Evolutionary conservation across 2,113 vertebrate genomes (phyloP), one percentile per base, ranked within the genome.

Genomic region (Pomatostomus ruficeps): DNA sequence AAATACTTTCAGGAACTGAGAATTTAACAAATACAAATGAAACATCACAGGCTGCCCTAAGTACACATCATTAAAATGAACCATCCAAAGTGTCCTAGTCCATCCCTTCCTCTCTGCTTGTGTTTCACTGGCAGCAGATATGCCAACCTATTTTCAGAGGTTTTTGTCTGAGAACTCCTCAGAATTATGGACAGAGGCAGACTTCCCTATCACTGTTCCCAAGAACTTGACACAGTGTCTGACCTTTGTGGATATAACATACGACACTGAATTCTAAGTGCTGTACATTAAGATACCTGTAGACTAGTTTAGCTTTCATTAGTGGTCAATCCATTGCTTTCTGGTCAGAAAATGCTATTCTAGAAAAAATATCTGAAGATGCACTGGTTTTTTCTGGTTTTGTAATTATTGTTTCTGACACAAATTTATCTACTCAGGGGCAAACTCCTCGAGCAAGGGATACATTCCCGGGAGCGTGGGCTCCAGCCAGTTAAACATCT

Each of bases 171-270:
- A 88, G 15, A 81, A 33, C 4, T 35, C 5, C 40, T 45, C 18
- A 28, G 10, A 66, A 68, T 65, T 35, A 55, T 0, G 1, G 20
- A 61, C 22, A 29, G 14, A 48, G 33, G 35, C 31, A 85, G 29
- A 78, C 14, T 4, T 71, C 23, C 10, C 10, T 35, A 52, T 26
- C 14, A n/a, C 7, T 40, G 10, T 7, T 82, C 13, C 61, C 33
- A 78, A 46, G 61, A 75, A 36, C 28, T 24, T 3, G 0, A 43
- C 23, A 4, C 0, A 1, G 16, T 3, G 1, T 24, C 45, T 48
- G 21, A 36, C n/a, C 36, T 29, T 11, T 25, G 35, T 49, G 43
- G 14, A 35, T 36, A 12, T 46, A 63, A 67, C 9, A 70, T 26
- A 23, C 1, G 1, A 54, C 49, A 61, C 22, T n/a, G 46, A 49